Conservation (phyloP, 2,888 invertebrate genomes). For the Kryphioiulus occultus region DNA sequence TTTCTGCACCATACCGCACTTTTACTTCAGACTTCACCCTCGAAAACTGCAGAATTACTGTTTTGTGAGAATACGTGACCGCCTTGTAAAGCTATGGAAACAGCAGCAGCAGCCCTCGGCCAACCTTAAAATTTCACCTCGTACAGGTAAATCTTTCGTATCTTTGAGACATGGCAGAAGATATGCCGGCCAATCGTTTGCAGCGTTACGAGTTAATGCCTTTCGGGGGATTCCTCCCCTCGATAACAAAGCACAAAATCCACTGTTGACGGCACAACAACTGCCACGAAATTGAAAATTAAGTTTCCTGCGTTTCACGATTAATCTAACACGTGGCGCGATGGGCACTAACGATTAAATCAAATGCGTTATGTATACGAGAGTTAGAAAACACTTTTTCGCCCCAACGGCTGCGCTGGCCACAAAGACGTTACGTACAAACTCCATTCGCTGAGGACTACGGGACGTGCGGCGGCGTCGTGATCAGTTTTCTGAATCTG, state of each 20-base stretch:
- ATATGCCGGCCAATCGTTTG: neutral
- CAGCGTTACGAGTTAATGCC: neutral
- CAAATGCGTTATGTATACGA: neutral
- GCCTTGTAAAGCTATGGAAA: too few relatives aligned
- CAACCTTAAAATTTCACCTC: too few relatives aligned
- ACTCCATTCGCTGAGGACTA: neutral
- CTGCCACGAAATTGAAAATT: conserved; percentile 1
- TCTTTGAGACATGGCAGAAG: too few relatives aligned
- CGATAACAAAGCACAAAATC: neutral
- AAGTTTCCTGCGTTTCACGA: neutral
- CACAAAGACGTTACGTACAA: neutral
- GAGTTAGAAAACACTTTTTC: neutral
- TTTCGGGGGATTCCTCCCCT: neutral
- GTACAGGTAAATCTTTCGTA: too few relatives aligned
- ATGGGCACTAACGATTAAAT: neutral
- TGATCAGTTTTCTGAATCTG: conserved; percentile 37
- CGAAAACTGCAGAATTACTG: too few relatives aligned
- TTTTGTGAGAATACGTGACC: too few relatives aligned
- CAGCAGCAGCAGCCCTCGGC: too few relatives aligned
- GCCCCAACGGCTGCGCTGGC: conserved; percentile 6
- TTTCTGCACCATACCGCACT: too few relatives aligned
- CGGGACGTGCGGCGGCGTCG: conserved; percentile 11
- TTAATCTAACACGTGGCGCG: neutral
- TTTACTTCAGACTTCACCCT: too few relatives aligned
- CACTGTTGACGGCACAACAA: conserved; percentile 28